Conservation (phyloP, 2,888 invertebrate genomes). For the Sphaeridia pumilis region DNA sequence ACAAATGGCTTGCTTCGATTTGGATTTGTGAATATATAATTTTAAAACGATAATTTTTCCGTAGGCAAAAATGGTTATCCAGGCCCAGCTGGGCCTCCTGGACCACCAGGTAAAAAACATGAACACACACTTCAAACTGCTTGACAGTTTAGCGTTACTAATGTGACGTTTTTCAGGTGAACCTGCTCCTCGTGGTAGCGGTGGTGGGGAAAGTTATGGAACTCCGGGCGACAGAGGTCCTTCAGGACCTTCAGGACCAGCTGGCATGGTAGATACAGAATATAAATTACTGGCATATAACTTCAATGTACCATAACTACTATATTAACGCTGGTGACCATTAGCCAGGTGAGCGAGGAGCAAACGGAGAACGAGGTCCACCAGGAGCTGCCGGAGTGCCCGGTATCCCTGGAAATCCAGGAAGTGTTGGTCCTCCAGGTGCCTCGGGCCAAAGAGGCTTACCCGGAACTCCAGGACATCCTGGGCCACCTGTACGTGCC, state of each 20-base stretch:
- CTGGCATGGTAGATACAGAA: constrained; percentile 34
- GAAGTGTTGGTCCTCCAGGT: constrained; percentile 41
- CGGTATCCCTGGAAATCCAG: constrained; percentile 44
- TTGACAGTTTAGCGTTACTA: no score
- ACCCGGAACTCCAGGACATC: constrained; percentile 46
- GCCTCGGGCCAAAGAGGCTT: constrained; percentile 38
- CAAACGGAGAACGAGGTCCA: constrained; percentile 43
- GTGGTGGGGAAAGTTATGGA: constrained; percentile 23
- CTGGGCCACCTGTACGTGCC: constrained; percentile 45
- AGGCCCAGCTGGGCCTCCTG: constrained; percentile 36
- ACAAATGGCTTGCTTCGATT: no score
- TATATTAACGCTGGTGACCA: no score
- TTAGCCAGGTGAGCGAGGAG: constrained; percentile 35
- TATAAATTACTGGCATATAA: no score
- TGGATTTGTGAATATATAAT: constrained; percentile 2
- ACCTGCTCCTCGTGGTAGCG: constrained; percentile 31
- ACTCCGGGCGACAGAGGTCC: constrained; percentile 37
- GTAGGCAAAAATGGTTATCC: constrained; percentile 28
- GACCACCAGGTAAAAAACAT: no score
- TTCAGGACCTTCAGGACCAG: constrained; percentile 30
- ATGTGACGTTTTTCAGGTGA: no score
- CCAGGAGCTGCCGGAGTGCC: constrained; percentile 37
- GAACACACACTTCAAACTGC: no score
- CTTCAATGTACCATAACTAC: no score
- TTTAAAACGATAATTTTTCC: constrained; percentile 37